Evolutionary conservation across 2,888 invertebrate species (phyloP).

Genomic region (Agapetus fuscipes): DNA sequence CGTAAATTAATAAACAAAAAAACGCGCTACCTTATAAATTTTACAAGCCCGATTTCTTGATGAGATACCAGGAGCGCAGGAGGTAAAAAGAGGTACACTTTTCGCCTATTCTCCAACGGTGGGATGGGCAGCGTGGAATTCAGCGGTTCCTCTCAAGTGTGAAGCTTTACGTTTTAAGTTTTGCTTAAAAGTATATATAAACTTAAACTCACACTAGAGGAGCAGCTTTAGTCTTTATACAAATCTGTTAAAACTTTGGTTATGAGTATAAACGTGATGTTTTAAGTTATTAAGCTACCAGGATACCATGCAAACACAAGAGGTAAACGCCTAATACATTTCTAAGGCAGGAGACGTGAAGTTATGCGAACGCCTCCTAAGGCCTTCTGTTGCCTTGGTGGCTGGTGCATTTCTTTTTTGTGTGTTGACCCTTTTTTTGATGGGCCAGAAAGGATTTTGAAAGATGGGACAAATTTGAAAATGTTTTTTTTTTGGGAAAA

Average conservation of each 20-base stretch:
- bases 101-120: not conserved
- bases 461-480: too few species aligned
- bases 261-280: too few species aligned
- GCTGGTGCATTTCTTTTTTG: not conserved
- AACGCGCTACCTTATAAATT: too few species aligned
- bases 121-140: conserved; percentile 10
- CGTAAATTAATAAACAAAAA: too few species aligned
- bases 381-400: not conserved
- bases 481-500: too few species aligned
- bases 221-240: too few species aligned
- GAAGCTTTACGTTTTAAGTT: too few species aligned
- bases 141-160: conserved; percentile 3
- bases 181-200: too few species aligned
- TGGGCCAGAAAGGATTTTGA: too few species aligned
- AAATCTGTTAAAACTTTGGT: too few species aligned
- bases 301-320: not conserved
- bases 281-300: not conserved
- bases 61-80: not conserved
- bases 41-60: not conserved
- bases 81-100: not conserved
- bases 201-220: too few species aligned
- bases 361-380: conserved; percentile 13
- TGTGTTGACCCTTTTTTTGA: not conserved
- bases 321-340: conserved; percentile 8
- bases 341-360: conserved; percentile 16